Base-by-base conservation (phyloP, 2,797 vertebrate genomes). In the Stomatorhinus walkeri region DNA sequence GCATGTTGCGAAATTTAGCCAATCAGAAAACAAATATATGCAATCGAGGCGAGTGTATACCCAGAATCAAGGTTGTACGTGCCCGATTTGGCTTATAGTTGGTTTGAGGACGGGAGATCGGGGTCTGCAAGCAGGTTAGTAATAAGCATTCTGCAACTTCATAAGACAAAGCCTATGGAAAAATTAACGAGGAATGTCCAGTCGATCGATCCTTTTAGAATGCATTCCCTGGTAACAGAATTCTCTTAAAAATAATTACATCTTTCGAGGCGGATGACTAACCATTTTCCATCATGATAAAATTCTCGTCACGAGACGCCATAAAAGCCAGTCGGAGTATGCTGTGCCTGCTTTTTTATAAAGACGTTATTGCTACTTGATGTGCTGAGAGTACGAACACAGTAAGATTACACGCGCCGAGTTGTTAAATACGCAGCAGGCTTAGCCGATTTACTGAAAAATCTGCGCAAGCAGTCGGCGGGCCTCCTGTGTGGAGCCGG, bases 51-150 rank as follows among this genome's bases (percentile, higher is more conserved):
- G 46, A 10, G 0, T 5, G 32, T 48, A 24, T 54, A 36, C 48
- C 22, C 16, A 40, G 40, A 59, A 89, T 64, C 88, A 85, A 10
- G 56, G 43, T 89, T 85, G 88, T 24, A 19, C 51, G 14, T 76
- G 32, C 4, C 81, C 9, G 54, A 28, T 85, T 48, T 40, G 49
- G 40, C 54, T 85, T 52, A 56, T 14, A 81, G 88, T 40, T 56
- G 72, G 36, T 76, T 24, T 6, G 87, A 79, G 68, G 89, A 88
- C 61, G 43, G 56, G 28, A 85, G 87, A 54, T 56, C 56, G 79
- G 68, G 56, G 51, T 87, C 68, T 83, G 36, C 76, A 28, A 87
- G 81, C 61, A 90, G 89, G 89, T 90, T 46, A 59, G 84, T 88
- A 87, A 68, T 46, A 59, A 51, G 40, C 5, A 14, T 1, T 36